A percentile compares a stretch with the other conserved stretches of the same genome.
Conservation (phyloP, 2,113 vertebrate species). For the Dipodomys merriami region DNA sequence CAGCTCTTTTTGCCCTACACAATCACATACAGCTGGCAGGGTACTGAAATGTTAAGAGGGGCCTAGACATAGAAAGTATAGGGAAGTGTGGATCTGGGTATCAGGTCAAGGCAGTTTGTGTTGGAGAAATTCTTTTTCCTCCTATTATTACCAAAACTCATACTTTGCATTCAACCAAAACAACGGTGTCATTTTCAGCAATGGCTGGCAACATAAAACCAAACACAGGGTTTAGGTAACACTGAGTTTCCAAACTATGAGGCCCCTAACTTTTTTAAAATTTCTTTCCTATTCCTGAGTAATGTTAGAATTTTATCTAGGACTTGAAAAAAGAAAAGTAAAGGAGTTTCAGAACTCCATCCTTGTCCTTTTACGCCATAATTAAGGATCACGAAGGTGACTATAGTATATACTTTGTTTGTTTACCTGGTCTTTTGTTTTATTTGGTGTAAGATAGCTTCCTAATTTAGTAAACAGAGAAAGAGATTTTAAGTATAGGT, state of each 20-base stretch:
- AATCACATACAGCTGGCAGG: not conserved
- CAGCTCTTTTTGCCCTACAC: not conserved
- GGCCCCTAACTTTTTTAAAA: not conserved
- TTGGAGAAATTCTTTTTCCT: conserved; percentile 12
- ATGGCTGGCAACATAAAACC: conserved; percentile 17
- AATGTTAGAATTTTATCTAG: conserved; percentile 42
- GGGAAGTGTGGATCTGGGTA: not conserved
- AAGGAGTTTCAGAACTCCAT: conserved; percentile 31
- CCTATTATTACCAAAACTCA: not conserved
- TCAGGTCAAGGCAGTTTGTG: not conserved
- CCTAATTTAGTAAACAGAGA: conserved; percentile 47
- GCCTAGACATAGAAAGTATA: not conserved
- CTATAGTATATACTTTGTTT: not conserved
- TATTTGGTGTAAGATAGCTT: conserved; percentile 12
- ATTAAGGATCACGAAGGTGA: not conserved
- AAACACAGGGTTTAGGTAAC: not conserved
- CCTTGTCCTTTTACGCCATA: not conserved
- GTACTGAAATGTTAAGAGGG: not conserved
- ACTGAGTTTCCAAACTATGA: conserved; percentile 5
- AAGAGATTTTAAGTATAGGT: conserved; percentile 3
- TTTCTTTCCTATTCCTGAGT: conserved; percentile 43
- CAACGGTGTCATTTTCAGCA: conserved; percentile 53
- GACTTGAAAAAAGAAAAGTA: not conserved
- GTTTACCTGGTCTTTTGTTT: not conserved
- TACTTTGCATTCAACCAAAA: conserved; percentile 51